Evolutionary conservation across 1,140 invertebrate species (phyloP).

Genomic region (Nephila pilipes): DNA sequence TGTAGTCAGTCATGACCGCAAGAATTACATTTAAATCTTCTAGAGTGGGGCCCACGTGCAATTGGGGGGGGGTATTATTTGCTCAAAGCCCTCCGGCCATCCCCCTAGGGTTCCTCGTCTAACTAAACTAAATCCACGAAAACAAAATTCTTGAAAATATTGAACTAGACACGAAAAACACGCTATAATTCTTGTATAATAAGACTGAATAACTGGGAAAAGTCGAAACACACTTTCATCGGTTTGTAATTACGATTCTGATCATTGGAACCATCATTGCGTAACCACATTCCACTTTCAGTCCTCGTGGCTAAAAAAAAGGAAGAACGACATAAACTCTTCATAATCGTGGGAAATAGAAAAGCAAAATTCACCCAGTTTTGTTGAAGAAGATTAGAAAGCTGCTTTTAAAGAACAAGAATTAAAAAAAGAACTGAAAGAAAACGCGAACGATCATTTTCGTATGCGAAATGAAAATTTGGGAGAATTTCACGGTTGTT

Average conservation of each 20-base stretch:
- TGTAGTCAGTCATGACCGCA: too few relatives aligned
- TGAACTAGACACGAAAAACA: not conserved
- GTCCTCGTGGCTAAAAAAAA: too few relatives aligned
- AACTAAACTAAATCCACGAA: not conserved
- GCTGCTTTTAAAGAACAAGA: not conserved
- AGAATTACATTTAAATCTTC: too few relatives aligned
- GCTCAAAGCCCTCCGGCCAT: too few relatives aligned
- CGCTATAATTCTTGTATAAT: too few relatives aligned
- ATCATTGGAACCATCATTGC: not conserved
- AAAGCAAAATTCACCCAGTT: conserved; percentile 31
- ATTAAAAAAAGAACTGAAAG: not conserved
- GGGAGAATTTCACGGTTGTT: conserved; percentile 56
- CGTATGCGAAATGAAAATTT: conserved; percentile 5
- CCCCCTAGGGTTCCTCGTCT: not conserved
- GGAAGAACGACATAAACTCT: not conserved
- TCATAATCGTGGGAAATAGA: not conserved
- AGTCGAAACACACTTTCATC: too few relatives aligned
- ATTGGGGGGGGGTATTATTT: too few relatives aligned
- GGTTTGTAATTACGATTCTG: not conserved
- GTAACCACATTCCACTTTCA: not conserved
- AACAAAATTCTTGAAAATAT: not conserved
- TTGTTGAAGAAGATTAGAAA: not conserved
- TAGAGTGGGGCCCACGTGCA: too few relatives aligned
- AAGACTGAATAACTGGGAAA: too few relatives aligned
- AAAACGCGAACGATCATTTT: conserved; percentile 20